phyloP scores from a whole-genome alignment of 1,140 invertebrate genomes.

The Anthonomus grandis region DNA sequence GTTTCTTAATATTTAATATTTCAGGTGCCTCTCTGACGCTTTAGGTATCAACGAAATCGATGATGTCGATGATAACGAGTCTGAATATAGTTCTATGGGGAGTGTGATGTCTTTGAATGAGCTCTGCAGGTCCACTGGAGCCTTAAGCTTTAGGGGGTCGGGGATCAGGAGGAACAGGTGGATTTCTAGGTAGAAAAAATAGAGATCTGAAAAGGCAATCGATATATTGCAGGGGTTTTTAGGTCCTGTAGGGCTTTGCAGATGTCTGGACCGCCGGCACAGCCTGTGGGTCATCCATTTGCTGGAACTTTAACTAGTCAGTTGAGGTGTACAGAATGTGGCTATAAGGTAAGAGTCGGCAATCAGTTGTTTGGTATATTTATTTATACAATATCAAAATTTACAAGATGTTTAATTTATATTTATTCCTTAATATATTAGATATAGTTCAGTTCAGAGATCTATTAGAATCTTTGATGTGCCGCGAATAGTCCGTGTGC shows the following conservation, averaged over 20 bases:
- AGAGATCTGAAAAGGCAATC: background rate
- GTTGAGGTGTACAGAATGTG: constrained; percentile 76
- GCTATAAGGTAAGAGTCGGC: constrained; percentile 73
- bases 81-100: constrained; percentile 40
- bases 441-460: too few species aligned
- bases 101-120: constrained; percentile 48
- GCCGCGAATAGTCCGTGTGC: too few species aligned
- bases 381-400: too few species aligned
- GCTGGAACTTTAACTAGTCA: constrained; percentile 81
- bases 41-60: constrained; percentile 51
- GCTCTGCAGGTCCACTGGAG: constrained; percentile 40
- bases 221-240: background rate
- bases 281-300: constrained; percentile 61
- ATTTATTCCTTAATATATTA: too few species aligned
- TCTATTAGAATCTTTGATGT: too few species aligned
- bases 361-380: too few species aligned
- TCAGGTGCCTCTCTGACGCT: constrained; percentile 70
- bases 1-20: too few species aligned
- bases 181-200: constrained; percentile 37
- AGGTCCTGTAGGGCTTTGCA: constrained; percentile 50
- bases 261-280: constrained; percentile 50
- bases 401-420: too few species aligned
- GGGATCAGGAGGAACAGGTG: constrained; percentile 44
- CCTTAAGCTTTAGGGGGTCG: constrained; percentile 38
- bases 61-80: constrained; percentile 29